phyloP scores from a whole-genome alignment of 2,113 vertebrate species.

The Ptilorrhoa leucosticta region DNA sequence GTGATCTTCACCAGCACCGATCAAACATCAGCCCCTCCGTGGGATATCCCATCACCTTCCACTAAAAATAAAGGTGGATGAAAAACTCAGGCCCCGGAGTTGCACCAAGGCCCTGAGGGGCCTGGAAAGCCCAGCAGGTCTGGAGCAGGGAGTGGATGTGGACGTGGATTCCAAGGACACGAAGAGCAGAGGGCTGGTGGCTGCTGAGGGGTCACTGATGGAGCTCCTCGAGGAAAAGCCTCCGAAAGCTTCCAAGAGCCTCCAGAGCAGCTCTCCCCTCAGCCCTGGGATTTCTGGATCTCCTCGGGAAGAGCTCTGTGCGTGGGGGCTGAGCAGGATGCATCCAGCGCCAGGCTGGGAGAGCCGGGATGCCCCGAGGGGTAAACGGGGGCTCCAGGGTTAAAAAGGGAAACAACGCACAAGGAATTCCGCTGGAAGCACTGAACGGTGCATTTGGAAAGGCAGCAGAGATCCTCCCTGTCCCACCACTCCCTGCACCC shows the following conservation, averaged over 20 bases:
- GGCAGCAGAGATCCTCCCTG: background rate
- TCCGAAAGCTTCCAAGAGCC: background rate
- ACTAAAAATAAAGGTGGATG: conserved; percentile 31
- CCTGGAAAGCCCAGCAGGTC: conserved; percentile 16
- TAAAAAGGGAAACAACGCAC: background rate
- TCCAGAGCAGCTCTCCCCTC: background rate
- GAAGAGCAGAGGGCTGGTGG: background rate
- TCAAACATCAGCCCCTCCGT: background rate
- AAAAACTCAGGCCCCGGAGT: conserved; percentile 22
- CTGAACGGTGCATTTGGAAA: background rate
- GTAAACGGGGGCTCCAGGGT: background rate
- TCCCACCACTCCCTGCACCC: background rate
- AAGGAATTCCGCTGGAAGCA: background rate
- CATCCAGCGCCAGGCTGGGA: rapidly evolving
- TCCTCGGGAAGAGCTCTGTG: no score
- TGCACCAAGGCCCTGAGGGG: background rate
- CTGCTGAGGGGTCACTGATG: background rate
- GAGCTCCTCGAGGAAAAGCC: background rate
- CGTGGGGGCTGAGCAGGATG: background rate
- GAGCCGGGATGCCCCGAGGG: background rate
- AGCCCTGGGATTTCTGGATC: background rate
- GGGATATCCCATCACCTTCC: conserved; percentile 24
- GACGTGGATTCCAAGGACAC: background rate
- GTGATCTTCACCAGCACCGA: background rate
- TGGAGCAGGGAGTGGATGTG: background rate